Percentiles rank a stretch among this genome's conserved stretches.
Evolutionary conservation across 2,888 invertebrate genomes (phyloP).

Genomic region (Tromatobia lineatoria): DNA sequence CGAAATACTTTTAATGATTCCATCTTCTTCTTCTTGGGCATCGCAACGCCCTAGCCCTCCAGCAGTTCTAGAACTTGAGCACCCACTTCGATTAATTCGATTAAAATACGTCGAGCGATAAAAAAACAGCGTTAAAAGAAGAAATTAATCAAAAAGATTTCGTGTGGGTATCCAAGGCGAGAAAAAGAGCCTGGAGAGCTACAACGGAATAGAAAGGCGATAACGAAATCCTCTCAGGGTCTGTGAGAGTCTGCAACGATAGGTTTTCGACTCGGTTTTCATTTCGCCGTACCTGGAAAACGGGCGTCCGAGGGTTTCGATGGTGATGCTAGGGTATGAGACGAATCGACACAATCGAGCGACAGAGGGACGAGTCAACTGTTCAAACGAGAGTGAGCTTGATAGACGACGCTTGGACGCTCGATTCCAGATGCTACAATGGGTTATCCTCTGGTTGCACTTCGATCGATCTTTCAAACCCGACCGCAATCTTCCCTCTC

Average conservation of each 20-base stretch:
- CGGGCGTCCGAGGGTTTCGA: conserved; percentile 26
- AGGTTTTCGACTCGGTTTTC: conserved; percentile 19
- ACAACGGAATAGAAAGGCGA: conserved; percentile 24
- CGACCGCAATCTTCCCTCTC: not conserved
- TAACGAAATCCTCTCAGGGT: conserved; percentile 8
- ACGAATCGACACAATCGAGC: not conserved
- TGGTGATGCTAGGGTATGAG: not conserved
- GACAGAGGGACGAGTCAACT: not conserved
- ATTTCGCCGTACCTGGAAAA: conserved; percentile 18
- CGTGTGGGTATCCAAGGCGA: conserved; percentile 13
- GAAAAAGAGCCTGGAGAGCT: not conserved
- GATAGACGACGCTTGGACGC: conserved; percentile 54
- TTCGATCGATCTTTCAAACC: conserved; percentile 21
- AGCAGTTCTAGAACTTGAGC: conserved; percentile 8
- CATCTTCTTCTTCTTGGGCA: conserved; percentile 20
- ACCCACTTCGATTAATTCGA: conserved; percentile 60
- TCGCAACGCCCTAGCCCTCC: not conserved
- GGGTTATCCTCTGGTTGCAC: conserved; percentile 25
- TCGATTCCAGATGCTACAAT: conserved; percentile 60
- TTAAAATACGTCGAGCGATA: conserved; percentile 42
- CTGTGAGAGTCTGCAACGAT: conserved; percentile 19
- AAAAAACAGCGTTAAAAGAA: conserved; percentile 48
- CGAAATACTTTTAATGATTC: conserved; percentile 33
- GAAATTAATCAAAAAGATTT: conserved; percentile 45
- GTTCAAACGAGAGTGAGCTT: conserved; percentile 38